Base-by-base conservation (phyloP, 2,113 vertebrate genomes). In the Oreocharis arfaki region DNA sequence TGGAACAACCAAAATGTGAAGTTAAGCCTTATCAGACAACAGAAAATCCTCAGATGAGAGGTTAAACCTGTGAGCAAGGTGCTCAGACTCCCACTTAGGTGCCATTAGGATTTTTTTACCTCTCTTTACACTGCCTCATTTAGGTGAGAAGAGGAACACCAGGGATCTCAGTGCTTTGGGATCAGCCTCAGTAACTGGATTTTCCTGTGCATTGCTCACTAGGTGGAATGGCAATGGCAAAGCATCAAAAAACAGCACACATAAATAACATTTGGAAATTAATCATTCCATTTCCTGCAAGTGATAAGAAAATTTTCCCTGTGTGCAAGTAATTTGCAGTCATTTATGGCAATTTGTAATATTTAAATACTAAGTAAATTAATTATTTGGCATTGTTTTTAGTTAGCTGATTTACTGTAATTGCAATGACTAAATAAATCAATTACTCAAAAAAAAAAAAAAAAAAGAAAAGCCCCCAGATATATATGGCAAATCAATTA, bases 301-400 rank as follows among this genome's bases (percentile, higher is more conserved):
- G 55, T 39, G 88, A 95, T 92, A 94, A 96, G 95, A 86, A 94
- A 83, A 77, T 77, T 24, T 84, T 44, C 79, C 55, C 74, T 83
- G 79, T 96, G 71, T 88, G 79, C 6, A 12, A 93, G 88, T 65
- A 61, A 95, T 95, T 92, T 94, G 87, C 79, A 84, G 88, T 77
- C n/a, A 70, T 83, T 93, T 78, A 76, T 77, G 63, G n/a, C 59
- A 86, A 88, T 88, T 74, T 75, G 70, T 90, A 73, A 83, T 92
- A 83, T 88, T 94, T 83, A 94, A 94, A 95, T 93, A 65, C 32
- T 64, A 59, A 79, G 71, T 85, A 94, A 95, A 92, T 92, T 76
- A 93, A 95, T 95, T 95, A 94, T 60, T 88, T 83, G 67, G 26
- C 49, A 69, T 96, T 85, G 79, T 87, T 92, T 96, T 93, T 73